phyloP scores from a whole-genome alignment of 2,888 invertebrate genomes.

The Dascillus cervinus region DNA sequence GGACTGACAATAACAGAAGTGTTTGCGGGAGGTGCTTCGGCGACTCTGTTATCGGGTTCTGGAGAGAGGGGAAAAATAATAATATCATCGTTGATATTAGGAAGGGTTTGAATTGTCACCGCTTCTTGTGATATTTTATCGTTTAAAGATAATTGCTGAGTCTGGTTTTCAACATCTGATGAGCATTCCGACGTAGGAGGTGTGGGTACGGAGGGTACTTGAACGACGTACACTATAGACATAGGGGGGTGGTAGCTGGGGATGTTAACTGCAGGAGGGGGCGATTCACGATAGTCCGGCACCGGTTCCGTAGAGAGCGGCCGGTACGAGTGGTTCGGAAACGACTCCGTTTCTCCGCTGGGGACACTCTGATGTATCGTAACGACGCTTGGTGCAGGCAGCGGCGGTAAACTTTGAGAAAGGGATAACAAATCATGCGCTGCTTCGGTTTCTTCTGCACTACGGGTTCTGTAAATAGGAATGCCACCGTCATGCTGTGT shows the following conservation, averaged over 20 bases:
- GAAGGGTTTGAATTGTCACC: slow-evolving; percentile 32
- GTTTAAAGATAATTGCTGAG: slow-evolving; percentile 24
- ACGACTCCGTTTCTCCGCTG: slow-evolving; percentile 33
- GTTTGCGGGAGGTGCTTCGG: slow-evolving; percentile 8
- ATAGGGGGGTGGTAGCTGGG: slow-evolving; percentile 33
- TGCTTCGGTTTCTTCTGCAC: slow-evolving; percentile 81
- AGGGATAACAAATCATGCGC: slow-evolving; percentile 74
- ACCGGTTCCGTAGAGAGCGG: slow-evolving; percentile 30
- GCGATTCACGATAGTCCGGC: slow-evolving; percentile 23
- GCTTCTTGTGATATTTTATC: slow-evolving; percentile 9
- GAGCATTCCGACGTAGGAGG: slow-evolving; percentile 69
- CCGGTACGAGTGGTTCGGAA: slow-evolving; percentile 28
- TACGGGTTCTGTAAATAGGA: slow-evolving; percentile 46
- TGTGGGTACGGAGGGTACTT: slow-evolving; percentile 46
- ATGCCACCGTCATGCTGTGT: slow-evolving; percentile 28
- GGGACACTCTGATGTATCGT: slow-evolving; percentile 52
- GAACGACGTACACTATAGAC: slow-evolving; percentile 35
- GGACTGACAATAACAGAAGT: slow-evolving; percentile 18
- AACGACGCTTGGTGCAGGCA: slow-evolving; percentile 62
- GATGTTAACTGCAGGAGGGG: slow-evolving; percentile 23
- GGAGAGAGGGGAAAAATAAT: slow-evolving; percentile 47
- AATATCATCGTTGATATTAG: slow-evolving; percentile 37
- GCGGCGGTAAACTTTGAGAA: slow-evolving; percentile 69
- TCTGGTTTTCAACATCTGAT: slow-evolving; percentile 60
- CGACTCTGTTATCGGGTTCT: slow-evolving; percentile 39